Evolutionary conservation across 2,888 invertebrate species (phyloP).

Genomic region (Cheiracanthium punctorium): DNA sequence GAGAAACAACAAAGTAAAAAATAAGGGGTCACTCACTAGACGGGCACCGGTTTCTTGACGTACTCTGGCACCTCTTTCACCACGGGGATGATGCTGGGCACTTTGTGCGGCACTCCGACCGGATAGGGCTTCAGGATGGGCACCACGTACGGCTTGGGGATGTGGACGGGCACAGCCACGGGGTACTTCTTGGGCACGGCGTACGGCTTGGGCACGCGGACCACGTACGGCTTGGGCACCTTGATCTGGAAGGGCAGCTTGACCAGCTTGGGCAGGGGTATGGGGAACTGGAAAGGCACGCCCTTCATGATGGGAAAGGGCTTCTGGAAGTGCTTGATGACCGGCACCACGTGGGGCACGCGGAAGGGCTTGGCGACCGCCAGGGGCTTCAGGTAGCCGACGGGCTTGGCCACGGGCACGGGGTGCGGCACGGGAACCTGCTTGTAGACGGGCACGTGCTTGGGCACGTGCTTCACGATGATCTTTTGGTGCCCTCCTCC

Average conservation of each 20-base stretch:
- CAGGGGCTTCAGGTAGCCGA: constrained; percentile 62
- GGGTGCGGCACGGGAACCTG: constrained; percentile 64
- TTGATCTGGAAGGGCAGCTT: constrained; percentile 66
- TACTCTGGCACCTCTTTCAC: constrained; percentile 70
- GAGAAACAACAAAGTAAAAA: too few relatives aligned
- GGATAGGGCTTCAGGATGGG: constrained; percentile 68
- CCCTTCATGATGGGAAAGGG: constrained; percentile 64
- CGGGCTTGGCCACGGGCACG: constrained; percentile 66
- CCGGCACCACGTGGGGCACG: constrained; percentile 69
- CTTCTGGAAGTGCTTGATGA: constrained; percentile 69
- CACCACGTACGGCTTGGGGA: constrained; percentile 70
- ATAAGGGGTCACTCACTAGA: constrained; percentile 70
- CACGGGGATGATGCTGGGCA: constrained; percentile 60
- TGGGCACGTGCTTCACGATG: constrained; percentile 69
- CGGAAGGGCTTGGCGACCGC: constrained; percentile 67
- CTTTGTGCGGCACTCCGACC: constrained; percentile 68
- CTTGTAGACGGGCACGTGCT: constrained; percentile 69
- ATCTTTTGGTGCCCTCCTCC: constrained; percentile 64
- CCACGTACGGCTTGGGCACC: constrained; percentile 70
- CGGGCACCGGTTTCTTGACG: constrained; percentile 69
- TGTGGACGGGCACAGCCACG: constrained; percentile 67
- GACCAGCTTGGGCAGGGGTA: constrained; percentile 61
- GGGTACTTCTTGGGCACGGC: constrained; percentile 68
- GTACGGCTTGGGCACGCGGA: constrained; percentile 70
- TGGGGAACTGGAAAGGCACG: constrained; percentile 57